phyloP scores from a whole-genome alignment of 1,140 invertebrate species.

The Trissolcus basalis region DNA sequence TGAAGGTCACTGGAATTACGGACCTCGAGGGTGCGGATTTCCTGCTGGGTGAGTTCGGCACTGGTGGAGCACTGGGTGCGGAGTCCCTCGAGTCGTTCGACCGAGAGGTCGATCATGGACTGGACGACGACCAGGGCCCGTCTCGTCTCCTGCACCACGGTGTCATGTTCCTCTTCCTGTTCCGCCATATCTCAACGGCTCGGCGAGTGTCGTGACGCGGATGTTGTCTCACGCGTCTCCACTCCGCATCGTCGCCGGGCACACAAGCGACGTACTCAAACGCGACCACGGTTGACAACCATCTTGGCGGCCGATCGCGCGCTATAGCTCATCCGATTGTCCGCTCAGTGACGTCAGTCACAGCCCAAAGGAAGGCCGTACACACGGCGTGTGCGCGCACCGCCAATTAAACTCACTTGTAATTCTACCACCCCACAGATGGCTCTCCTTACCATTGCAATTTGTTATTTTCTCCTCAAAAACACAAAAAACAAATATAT shows the following conservation, averaged over 20 bases:
- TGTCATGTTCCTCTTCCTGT: conserved; percentile 70
- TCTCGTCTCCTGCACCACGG: conserved; percentile 78
- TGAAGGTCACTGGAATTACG: conserved; percentile 32
- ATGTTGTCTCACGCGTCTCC: not conserved
- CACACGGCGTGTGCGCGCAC: conserved; percentile 24
- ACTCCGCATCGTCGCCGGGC: conserved; percentile 14
- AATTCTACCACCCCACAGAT: no score
- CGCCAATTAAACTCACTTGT: no score
- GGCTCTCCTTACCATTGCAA: no score
- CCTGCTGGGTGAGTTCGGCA: conserved; percentile 94
- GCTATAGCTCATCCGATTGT: conserved; percentile 35
- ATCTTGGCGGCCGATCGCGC: conserved; percentile 28
- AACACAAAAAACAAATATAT: no score
- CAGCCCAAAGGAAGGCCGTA: conserved; percentile 19
- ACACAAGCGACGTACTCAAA: conserved; percentile 24
- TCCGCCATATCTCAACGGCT: conserved; percentile 73
- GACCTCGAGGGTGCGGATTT: conserved; percentile 95
- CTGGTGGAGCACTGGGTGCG: conserved; percentile 94
- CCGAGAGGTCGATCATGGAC: conserved; percentile 96
- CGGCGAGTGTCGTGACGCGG: conserved; percentile 1
- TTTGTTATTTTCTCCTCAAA: no score
- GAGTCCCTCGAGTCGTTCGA: conserved; percentile 91
- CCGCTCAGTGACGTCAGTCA: conserved; percentile 41
- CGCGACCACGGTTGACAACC: conserved; percentile 60
- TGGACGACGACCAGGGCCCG: conserved; percentile 82